Base-by-base conservation (phyloP, 2,888 invertebrate species). In the Julus scandinavius region DNA sequence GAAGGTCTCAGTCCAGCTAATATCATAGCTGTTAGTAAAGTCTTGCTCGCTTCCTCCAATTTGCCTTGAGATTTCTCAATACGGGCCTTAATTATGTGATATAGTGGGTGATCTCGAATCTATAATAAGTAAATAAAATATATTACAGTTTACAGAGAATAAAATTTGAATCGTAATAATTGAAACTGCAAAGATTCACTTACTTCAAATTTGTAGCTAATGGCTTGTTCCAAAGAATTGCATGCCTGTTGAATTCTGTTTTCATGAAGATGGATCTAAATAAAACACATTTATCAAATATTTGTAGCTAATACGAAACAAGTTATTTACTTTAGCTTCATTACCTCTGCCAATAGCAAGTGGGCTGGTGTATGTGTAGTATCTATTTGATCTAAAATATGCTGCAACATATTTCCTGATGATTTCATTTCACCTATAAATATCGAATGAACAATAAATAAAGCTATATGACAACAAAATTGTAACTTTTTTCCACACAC, bases 151-250 rank as follows among this genome's bases (percentile, higher is more conserved):
- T n/a, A 45, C 4, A 2, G 72, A 45, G 45, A 7, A 45, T 45
- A 7, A 45, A 7, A 45, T 45, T 45, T 45, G 6, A 45, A 45
- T 45, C 29, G 29, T 29, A 29, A 29, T 29, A 29, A 29, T 29
- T 29, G 29, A 29, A 29, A 29, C 29, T 29, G 29, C 29, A 29
- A 29, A 29, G 29, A 29, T 29, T 29, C 45, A 45, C 54, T 54
- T 89, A 93, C 96, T 92, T 96, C 96, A 91, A 99, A 98, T 92
- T 98, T 97, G 91, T 96, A 96, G 91, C 98, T 98, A 17, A 99
- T 93, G 88, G 97, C 97, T 90, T 96, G 94, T 93, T 99, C 98
- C 85, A 99, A 93, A 88, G 95, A 95, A 92, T 97, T 97, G 15
- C 96, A 94, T 0, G 98, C 98, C 91, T 96, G 94, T 29, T 95